Conservation (phyloP, 2,113 vertebrate species). For the Opisthocomus hoazin region DNA sequence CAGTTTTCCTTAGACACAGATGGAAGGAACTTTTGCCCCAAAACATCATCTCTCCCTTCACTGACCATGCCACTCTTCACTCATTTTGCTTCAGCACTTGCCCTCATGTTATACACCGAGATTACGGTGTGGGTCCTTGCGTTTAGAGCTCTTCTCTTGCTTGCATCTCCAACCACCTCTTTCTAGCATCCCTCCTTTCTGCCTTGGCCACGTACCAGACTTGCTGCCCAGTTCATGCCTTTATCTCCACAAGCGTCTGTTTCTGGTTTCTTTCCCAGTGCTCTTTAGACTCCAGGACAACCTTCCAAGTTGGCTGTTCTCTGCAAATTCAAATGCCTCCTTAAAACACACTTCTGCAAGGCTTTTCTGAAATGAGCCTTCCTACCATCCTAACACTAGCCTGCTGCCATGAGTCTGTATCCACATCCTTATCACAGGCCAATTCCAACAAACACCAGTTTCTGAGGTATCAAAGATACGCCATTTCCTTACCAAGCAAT, state of each 20-base stretch:
- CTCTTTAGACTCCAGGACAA: conserved; percentile 25
- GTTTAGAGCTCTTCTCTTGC: neutral
- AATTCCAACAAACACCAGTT: neutral
- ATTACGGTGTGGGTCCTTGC: neutral
- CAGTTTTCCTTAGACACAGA: neutral
- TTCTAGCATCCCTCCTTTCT: neutral
- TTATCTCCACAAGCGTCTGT: neutral
- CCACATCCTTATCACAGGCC: neutral
- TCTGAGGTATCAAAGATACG: neutral
- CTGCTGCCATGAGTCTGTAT: neutral
- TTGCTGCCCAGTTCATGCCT: neutral
- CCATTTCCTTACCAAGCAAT: neutral
- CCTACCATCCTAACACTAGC: neutral
- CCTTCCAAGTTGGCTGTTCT: neutral
- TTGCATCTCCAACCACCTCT: neutral
- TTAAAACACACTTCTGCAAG: neutral
- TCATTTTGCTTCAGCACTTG: neutral
- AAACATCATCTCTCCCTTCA: neutral
- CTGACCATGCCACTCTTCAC: neutral
- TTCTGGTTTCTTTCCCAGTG: conserved; percentile 44
- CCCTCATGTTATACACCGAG: rapidly evolving
- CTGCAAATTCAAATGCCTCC: conserved; percentile 9
- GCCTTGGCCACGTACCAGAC: neutral
- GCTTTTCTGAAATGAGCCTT: neutral
- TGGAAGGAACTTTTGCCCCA: neutral